Evolutionary conservation across 2,113 vertebrate species (phyloP).

Genomic region (Coptodon bakossiorum): DNA sequence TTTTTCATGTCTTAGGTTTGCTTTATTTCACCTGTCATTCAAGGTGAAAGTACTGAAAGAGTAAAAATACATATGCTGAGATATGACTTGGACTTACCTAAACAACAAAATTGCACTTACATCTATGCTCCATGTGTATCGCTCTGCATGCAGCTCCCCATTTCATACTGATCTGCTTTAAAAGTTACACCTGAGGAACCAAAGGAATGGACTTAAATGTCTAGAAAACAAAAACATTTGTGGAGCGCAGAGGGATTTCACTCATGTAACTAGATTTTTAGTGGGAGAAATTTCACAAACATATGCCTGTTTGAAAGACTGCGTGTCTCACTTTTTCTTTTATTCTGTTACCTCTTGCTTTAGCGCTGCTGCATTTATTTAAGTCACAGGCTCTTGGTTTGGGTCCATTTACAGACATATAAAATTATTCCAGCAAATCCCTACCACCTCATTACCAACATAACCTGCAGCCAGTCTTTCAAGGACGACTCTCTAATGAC

Average conservation of each 20-base stretch:
- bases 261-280: neutral
- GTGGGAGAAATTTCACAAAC: neutral
- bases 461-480: constrained; percentile 68
- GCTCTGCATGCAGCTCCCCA: neutral
- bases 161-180: neutral
- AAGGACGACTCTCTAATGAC: constrained; percentile 69
- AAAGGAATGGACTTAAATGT: neutral
- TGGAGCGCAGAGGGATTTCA: neutral
- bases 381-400: constrained; percentile 53
- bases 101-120: neutral
- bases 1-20: neutral
- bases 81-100: neutral
- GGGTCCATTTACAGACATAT: constrained; percentile 65
- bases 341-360: neutral
- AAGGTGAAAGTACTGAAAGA: neutral
- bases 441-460: constrained; percentile 69
- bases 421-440: constrained; percentile 59
- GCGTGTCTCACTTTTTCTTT: neutral
- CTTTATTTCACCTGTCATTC: neutral
- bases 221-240: neutral
- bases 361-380: constrained; percentile 32
- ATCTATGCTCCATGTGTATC: neutral
- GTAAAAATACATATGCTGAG: neutral
- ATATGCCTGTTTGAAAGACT: neutral
- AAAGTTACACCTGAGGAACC: neutral